Base-by-base conservation (phyloP, 2,113 vertebrate genomes). In the Paramormyrops kingsleyae region DNA sequence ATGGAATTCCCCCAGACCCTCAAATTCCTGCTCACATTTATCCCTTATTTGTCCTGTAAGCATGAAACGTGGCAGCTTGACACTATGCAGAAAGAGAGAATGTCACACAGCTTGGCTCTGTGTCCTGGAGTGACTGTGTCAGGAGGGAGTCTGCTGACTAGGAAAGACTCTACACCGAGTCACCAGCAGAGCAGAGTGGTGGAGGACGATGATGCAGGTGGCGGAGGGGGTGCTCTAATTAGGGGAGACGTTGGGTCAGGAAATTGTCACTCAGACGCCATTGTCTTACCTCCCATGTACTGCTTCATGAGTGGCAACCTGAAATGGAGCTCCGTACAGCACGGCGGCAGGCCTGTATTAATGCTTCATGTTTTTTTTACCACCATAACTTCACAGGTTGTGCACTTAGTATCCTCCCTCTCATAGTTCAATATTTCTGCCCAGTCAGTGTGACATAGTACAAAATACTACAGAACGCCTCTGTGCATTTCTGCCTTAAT, bases 241-340 rank as follows among this genome's bases (percentile, higher is more conserved):
- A 93, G 94, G 91, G 35, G 44, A 92, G 90, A 83, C 74, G 89
- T 92, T 94, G 91, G 89, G 91, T 91, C 19, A 19, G 85, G 89
- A 89, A 90, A 93, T 93, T 92, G 90, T 93, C 90, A 90, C 92
- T 94, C 91, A 89, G 88, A 93, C 90, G 90, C 90, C 91, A 86
- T 91, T 66, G 90, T 90, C 89, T 90, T 91, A 89, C 39, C 86
- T 91, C 89, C 59, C 39, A 13, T 44, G 10, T 39, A 10, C 50
- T 9, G 17, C 19, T 44, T 47, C 62, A 66, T 88, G 56, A 46
- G 87, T 56, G 47, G 46, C 2, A 46, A 17, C 42, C 50, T 88
- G 87, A 49, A 88, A 70, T 8, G 59, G 42, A 46, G 88, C 19
- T 27, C 39, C 0, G 3, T 15, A 10, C 27, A n/a, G 74, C 19